Conservation (phyloP, 2,888 invertebrate genomes). For the Ecliptopera silaceata region DNA sequence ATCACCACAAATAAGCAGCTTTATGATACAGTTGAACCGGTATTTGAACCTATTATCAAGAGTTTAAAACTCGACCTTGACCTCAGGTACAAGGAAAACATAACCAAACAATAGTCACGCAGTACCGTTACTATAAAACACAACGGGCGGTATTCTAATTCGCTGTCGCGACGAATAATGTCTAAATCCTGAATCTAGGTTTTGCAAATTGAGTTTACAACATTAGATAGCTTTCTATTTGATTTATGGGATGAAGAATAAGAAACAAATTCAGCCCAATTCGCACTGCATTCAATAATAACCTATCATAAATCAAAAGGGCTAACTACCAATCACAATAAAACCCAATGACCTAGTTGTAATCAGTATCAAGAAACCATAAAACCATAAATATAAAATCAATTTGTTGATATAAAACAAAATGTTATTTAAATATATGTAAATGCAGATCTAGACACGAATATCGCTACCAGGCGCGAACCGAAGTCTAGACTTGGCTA, state of each 20-base stretch:
- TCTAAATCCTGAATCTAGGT: conserved; percentile 15
- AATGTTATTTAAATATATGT: neutral
- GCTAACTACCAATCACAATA: neutral
- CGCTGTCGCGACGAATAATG: conserved; percentile 12
- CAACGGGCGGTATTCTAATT: conserved; percentile 36
- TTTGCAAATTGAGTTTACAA: conserved; percentile 8
- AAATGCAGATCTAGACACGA: neutral
- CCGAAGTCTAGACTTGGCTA: conserved; percentile 16
- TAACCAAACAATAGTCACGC: conserved; percentile 24
- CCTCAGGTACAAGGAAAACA: conserved; percentile 33
- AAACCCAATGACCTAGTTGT: neutral
- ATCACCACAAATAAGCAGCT: too few species aligned
- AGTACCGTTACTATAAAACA: conserved; percentile 32
- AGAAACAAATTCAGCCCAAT: too few species aligned
- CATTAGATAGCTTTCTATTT: neutral
- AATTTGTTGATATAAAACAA: neutral
- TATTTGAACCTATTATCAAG: neutral
- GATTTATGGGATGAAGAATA: neutral
- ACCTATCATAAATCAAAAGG: neutral
- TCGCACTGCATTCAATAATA: neutral
- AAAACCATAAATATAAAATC: neutral
- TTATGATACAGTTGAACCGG: too few species aligned
- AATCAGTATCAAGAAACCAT: neutral
- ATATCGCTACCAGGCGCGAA: conserved; percentile 10
- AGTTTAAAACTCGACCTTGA: conserved; percentile 17